Percentiles rank a stretch among this genome's conserved stretches.
Conservation (phyloP, 2,888 invertebrate species). For the Eupithecia subumbrata region DNA sequence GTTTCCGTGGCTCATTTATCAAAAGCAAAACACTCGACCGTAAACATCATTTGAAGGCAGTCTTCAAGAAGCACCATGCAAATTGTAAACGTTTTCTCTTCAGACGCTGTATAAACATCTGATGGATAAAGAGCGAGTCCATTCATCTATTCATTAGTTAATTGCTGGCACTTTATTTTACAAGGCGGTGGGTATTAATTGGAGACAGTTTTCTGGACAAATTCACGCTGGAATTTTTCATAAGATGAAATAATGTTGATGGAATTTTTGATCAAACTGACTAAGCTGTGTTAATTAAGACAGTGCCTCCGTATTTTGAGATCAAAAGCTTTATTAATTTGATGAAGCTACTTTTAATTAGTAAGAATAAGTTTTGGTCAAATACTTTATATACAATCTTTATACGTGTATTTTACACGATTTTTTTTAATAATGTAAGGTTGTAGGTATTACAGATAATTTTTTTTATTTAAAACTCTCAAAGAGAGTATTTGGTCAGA, state of each 20-base stretch:
- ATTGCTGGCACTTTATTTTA: constrained; percentile 44
- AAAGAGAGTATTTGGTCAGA: not conserved
- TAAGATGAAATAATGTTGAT: constrained; percentile 13
- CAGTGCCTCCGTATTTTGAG: not conserved
- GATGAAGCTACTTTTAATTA: not conserved
- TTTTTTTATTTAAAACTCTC: no score
- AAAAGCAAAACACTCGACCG: not conserved
- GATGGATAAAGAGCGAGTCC: constrained; percentile 32
- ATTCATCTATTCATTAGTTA: constrained; percentile 45
- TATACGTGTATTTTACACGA: not conserved
- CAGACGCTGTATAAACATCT: constrained; percentile 24
- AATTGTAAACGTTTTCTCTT: constrained; percentile 22
- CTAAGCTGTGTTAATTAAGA: not conserved
- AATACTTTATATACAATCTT: not conserved
- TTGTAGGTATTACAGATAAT: no score
- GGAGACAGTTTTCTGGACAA: constrained; percentile 25
- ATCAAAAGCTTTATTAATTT: not conserved
- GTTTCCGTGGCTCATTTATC: not conserved
- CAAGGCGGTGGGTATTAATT: constrained; percentile 37
- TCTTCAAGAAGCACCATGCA: not conserved
- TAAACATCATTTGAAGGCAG: not conserved
- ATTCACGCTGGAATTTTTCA: constrained; percentile 14
- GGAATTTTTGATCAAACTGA: constrained; percentile 16
- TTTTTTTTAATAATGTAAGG: no score
- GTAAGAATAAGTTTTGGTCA: not conserved